Evolutionary conservation across 2,888 invertebrate species (phyloP).

Genomic region (Heliconius aoede): DNA sequence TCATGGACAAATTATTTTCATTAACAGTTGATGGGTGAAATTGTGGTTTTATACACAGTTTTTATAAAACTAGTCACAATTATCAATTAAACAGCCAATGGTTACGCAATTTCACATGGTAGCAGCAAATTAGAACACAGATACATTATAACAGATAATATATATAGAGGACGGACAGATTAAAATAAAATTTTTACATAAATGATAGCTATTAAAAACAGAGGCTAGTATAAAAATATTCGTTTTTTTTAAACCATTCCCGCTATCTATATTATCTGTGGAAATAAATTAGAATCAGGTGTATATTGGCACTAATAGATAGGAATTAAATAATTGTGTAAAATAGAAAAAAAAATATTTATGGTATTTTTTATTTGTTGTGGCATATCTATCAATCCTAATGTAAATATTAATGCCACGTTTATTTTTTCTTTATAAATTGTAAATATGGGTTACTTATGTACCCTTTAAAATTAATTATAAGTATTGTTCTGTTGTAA

Average conservation of each 20-base stretch:
- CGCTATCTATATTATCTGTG: slow-evolving; percentile 23
- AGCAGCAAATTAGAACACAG: slow-evolving; percentile 48
- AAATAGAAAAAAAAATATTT: slow-evolving; percentile 63
- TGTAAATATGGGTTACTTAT: slow-evolving; percentile 52
- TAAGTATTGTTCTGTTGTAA: slow-evolving; percentile 66
- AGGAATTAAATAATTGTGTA: slow-evolving; percentile 76
- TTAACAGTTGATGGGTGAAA: slow-evolving; percentile 1
- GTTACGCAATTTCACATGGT: slow-evolving; percentile 37
- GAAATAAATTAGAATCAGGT: slow-evolving; percentile 16
- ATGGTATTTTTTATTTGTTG: slow-evolving; percentile 31
- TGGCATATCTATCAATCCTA: slow-evolving; percentile 59
- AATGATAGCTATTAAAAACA: slow-evolving; percentile 9
- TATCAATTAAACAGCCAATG: slow-evolving; percentile 28
- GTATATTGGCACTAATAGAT: slow-evolving; percentile 73
- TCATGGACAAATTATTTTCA: not conserved
- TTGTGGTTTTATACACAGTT: slow-evolving; percentile 28
- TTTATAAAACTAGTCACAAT: slow-evolving; percentile 41
- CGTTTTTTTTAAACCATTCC: not conserved
- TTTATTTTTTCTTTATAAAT: slow-evolving; percentile 51
- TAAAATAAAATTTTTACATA: slow-evolving; percentile 14
- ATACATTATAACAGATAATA: slow-evolving; percentile 47
- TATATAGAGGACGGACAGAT: slow-evolving; percentile 36
- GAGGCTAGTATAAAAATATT: not conserved
- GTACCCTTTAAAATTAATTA: slow-evolving; percentile 49
- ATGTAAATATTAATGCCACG: slow-evolving; percentile 69